These are phyloP conservation scores for Brachionus plicatilis DNA, from an alignment of 1,140 invertebrate genomes.

Conservation along the genomic window DNA sequence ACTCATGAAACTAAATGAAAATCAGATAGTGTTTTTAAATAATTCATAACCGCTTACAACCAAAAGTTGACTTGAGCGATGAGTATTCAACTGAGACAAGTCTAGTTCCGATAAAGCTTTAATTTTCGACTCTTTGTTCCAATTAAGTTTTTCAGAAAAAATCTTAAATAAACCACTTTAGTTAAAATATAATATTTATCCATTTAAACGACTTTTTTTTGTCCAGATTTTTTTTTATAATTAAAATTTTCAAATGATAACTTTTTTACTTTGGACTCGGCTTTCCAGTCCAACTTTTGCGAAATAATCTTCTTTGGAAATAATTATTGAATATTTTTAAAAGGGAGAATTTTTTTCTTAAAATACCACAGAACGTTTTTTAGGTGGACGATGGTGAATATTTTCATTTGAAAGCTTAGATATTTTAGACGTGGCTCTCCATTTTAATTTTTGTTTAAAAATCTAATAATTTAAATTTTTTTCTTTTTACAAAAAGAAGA, in stretches of 20 bases:
- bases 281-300: constrained; percentile 5
- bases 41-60: background rate
- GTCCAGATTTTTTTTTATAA: constrained; percentile 6
- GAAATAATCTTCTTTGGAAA: constrained; percentile 8
- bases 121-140: constrained; percentile 29
- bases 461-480: background rate
- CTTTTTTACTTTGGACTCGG: background rate
- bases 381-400: background rate
- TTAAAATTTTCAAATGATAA: constrained; percentile 8
- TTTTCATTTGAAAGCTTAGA: constrained; percentile 2
- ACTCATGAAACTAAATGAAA: constrained; percentile 4
- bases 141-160: constrained; percentile 29
- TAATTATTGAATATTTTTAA: background rate
- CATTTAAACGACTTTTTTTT: background rate
- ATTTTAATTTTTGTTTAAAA: background rate
- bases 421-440: background rate
- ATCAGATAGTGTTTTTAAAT: background rate
- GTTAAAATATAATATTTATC: background rate
- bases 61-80: background rate
- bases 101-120: constrained; percentile 18
- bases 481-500: background rate
- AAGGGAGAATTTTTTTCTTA: background rate
- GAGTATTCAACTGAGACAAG: constrained; percentile 17
- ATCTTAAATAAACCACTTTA: background rate
- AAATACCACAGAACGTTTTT: background rate